Evolutionary conservation across 2,888 invertebrate species (phyloP).

Genomic region (Eupelmus urozonus): DNA sequence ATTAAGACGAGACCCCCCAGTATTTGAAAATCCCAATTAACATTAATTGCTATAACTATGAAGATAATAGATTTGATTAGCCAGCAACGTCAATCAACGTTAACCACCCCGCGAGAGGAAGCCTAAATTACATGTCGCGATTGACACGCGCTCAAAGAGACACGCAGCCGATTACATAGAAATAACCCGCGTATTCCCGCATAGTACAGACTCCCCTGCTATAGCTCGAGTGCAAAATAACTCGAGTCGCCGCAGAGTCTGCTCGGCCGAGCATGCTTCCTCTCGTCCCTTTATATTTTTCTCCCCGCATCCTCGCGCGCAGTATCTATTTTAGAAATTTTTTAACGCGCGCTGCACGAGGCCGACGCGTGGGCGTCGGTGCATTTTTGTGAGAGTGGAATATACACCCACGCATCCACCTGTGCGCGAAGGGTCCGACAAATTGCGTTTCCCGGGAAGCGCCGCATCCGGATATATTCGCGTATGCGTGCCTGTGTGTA

Average conservation of each 20-base stretch:
- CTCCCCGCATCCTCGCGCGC: not conserved
- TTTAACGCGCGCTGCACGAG: not conserved
- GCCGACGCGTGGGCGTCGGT: not conserved
- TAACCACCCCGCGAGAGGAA: not conserved
- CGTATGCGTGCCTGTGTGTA: not conserved
- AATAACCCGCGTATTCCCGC: not conserved
- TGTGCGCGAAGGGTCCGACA: not conserved
- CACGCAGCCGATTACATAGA: not conserved
- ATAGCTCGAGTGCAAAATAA: not conserved
- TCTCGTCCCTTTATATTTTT: not conserved
- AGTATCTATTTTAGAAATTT: conserved; percentile 18
- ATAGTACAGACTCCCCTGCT: not conserved
- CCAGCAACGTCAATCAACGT: not conserved
- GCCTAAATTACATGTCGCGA: not conserved
- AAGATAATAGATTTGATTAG: not conserved
- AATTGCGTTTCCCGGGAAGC: conserved; percentile 19
- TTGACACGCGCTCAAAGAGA: not conserved
- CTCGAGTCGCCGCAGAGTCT: conserved; percentile 1
- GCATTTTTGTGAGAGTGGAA: not conserved
- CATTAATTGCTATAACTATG: not conserved
- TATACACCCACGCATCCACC: not conserved
- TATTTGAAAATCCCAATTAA: not conserved
- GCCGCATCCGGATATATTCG: not conserved
- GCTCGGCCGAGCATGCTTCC: conserved; percentile 36
- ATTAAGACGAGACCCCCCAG: too few species aligned